Evolutionary conservation across 1,140 invertebrate genomes (phyloP), one percentile per base, ranked within the genome.

Genomic region (Drosophila sechellia): DNA sequence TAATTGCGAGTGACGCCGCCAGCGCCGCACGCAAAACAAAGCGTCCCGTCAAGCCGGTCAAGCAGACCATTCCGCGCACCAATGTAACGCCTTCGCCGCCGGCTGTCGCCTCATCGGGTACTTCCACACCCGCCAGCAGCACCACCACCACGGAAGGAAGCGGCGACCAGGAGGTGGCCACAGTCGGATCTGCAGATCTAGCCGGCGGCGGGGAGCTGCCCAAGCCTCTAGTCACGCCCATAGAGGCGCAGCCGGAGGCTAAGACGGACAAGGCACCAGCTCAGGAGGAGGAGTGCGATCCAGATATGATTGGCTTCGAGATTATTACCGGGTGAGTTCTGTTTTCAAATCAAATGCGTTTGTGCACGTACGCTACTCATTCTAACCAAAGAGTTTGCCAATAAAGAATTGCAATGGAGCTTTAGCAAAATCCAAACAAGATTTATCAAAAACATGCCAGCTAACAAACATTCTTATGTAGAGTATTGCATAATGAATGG

Each of bases 221-320:
- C 60, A 90, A 90, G 46, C 81, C 87, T 12, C 63, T 80, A 65
- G 64, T 35, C 57, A 66, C 70, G 63, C 79, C 73, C 52, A 65
- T 71, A 4, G 86, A 90, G 37, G 60, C 81, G 15, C 80, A 65
- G 49, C 72, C 76, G 2, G 87, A 90, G 73, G 68, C 80, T 15
- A 91, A 91, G 75, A 86, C 84, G 13, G 89, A 90, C 59, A 91
- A 86, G 45, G 58, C 80, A 6, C 75, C 84, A 6, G 83, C 68
- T 8, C 72, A 66, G 56, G 90, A 92, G 25, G 95, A 96, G 72
- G 96, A 97, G 90, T 97, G 96, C 90, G 96, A 97, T 92, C 95
- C 96, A 55, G 96, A 97, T 93, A 97, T 96, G 95, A 96, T 97
- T 74, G 96, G 96, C 77, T 98, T 98, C 92, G 97, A 98, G 93